Percentiles rank a stretch among this genome's conserved stretches.
These are phyloP conservation scores for Keiferia lycopersicella DNA, from an alignment of 2,888 invertebrate species.

Conservation along the genomic window DNA sequence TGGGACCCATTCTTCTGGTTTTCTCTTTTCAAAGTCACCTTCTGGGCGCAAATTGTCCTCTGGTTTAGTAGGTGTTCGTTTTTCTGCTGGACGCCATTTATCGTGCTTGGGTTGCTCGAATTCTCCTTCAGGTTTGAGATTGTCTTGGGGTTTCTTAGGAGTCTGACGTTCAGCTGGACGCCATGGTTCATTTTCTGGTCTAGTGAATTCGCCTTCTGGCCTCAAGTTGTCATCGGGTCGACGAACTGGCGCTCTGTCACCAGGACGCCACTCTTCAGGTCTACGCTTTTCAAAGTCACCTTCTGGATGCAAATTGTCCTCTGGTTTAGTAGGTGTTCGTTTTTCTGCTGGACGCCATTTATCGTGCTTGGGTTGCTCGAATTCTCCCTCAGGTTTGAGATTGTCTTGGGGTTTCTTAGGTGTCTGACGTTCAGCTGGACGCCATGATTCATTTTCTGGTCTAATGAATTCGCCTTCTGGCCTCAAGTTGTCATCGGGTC, in stretches of 20 bases:
- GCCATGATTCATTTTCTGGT: slow-evolving; percentile 60
- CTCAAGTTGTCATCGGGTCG: slow-evolving; percentile 82
- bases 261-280: slow-evolving; percentile 70
- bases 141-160: slow-evolving; percentile 78
- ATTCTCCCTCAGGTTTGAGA: slow-evolving; percentile 75
- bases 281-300: slow-evolving; percentile 76
- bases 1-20: slow-evolving; percentile 60
- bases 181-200: slow-evolving; percentile 60
- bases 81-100: slow-evolving; percentile 77
- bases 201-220: slow-evolving; percentile 81
- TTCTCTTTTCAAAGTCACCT: slow-evolving; percentile 70
- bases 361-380: slow-evolving; percentile 66
- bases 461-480: slow-evolving; percentile 81
- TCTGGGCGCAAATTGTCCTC: slow-evolving; percentile 76
- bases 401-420: slow-evolving; percentile 60
- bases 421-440: slow-evolving; percentile 76
- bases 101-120: slow-evolving; percentile 67
- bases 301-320: slow-evolving; percentile 77
- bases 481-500: slow-evolving; percentile 80
- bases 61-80: slow-evolving; percentile 52
- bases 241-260: slow-evolving; percentile 72
- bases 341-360: slow-evolving; percentile 59
- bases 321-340: slow-evolving; percentile 60
- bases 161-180: slow-evolving; percentile 76
- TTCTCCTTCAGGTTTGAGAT: slow-evolving; percentile 81